Evolutionary conservation across 2,113 vertebrate genomes (phyloP).

Genomic region (Plotosus lineatus): DNA sequence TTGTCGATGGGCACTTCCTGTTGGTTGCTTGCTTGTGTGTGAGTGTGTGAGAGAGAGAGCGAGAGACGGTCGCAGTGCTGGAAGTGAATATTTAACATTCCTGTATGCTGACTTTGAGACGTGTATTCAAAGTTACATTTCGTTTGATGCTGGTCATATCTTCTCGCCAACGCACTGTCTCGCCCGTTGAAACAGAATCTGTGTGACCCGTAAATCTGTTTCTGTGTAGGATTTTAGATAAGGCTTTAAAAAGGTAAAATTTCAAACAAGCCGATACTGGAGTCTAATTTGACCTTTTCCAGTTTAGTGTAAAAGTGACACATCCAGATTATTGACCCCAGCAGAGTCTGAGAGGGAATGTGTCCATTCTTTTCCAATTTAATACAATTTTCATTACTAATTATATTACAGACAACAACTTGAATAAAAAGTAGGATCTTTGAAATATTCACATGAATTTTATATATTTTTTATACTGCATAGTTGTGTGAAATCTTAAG

Average conservation of each 20-base stretch:
- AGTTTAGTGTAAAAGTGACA: background rate
- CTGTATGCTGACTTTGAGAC: slow-evolving; percentile 5
- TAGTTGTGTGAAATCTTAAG: no score
- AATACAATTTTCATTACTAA: background rate
- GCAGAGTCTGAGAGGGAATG: background rate
- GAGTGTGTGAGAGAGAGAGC: background rate
- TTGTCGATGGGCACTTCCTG: background rate
- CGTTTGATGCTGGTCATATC: background rate
- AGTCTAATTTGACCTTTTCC: background rate
- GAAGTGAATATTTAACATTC: slow-evolving; percentile 20
- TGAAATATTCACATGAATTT: background rate
- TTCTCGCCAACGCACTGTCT: background rate
- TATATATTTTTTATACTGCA: no score
- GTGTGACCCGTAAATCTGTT: background rate
- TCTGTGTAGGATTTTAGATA: background rate
- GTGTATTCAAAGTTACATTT: background rate
- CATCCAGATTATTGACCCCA: background rate
- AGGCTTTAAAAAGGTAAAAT: background rate
- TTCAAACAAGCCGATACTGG: background rate
- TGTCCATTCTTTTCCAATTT: background rate
- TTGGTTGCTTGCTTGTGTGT: background rate
- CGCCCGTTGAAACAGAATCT: background rate
- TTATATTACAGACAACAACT: background rate
- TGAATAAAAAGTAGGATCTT: background rate
- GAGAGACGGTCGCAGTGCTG: background rate